phyloP scores from a whole-genome alignment of 2,888 invertebrate genomes.

The Chrysolina americana region DNA sequence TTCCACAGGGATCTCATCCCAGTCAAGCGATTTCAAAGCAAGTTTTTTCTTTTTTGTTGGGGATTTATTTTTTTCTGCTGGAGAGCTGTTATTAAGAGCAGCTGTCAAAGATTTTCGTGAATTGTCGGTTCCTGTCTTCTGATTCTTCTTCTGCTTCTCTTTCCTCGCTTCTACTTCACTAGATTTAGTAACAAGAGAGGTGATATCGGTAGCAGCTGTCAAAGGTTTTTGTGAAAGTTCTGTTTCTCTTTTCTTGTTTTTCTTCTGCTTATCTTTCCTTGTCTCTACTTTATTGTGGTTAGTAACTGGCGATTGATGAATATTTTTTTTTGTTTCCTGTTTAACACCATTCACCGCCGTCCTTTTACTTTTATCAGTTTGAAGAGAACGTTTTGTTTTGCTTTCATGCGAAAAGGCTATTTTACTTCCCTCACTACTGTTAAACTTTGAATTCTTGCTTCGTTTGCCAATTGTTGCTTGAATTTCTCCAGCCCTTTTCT shows the following conservation, averaged over 20 bases:
- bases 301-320: background rate
- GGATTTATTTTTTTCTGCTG: background rate
- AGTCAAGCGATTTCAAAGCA: conserved; percentile 40
- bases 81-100: no score
- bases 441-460: background rate
- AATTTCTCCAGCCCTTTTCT: background rate
- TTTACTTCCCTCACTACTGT: background rate
- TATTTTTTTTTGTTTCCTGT: conserved; percentile 22
- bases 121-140: no score
- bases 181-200: no score
- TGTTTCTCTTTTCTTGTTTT: conserved; percentile 45
- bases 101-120: no score
- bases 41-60: conserved; percentile 30
- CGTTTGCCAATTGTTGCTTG: background rate
- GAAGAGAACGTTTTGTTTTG: background rate
- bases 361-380: background rate
- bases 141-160: no score
- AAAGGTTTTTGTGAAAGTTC: background rate
- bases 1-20: conserved; percentile 52
- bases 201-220: no score
- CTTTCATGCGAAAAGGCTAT: background rate
- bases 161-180: background rate
- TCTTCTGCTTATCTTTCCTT: conserved; percentile 50
- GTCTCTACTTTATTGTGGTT: background rate
- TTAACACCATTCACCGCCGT: conserved; percentile 33